Evolutionary conservation across 2,113 vertebrate species (phyloP).

Genomic region (Peromyscus leucopus): DNA sequence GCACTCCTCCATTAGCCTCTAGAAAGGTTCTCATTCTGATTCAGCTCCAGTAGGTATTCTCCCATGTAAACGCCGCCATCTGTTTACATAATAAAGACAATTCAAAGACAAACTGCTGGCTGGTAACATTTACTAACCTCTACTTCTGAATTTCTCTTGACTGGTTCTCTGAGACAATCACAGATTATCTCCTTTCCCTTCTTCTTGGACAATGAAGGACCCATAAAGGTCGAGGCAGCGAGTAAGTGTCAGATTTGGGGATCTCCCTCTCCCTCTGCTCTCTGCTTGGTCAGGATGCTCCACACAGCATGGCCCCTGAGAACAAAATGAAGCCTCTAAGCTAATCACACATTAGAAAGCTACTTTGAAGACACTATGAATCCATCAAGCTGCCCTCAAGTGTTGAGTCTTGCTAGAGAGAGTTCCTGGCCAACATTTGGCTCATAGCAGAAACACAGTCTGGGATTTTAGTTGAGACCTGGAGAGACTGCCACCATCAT

Average conservation of each 20-base stretch:
- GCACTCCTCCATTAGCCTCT: background rate
- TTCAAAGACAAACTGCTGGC: conserved; percentile 28
- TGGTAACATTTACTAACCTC: conserved; percentile 46
- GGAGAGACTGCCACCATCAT: background rate
- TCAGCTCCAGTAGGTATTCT: conserved; percentile 37
- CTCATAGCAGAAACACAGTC: background rate
- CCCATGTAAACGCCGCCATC: conserved; percentile 44
- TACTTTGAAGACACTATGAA: background rate
- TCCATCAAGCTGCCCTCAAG: background rate
- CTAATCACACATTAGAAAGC: conserved; percentile 18
- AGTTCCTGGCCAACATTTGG: background rate
- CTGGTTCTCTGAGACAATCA: conserved; percentile 3
- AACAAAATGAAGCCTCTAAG: background rate
- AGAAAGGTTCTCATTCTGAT: background rate
- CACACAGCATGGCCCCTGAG: background rate
- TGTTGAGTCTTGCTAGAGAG: background rate
- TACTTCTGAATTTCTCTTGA: conserved; percentile 47
- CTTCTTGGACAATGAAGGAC: background rate
- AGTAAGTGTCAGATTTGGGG: background rate
- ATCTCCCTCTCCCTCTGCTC: background rate
- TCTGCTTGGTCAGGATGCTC: background rate
- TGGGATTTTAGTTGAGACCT: background rate
- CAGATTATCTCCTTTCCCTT: background rate
- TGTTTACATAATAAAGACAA: conserved; percentile 67
- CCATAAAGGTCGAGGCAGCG: background rate